Base-by-base conservation (phyloP, 2,888 invertebrate genomes). In the Lysandra bellargus region DNA sequence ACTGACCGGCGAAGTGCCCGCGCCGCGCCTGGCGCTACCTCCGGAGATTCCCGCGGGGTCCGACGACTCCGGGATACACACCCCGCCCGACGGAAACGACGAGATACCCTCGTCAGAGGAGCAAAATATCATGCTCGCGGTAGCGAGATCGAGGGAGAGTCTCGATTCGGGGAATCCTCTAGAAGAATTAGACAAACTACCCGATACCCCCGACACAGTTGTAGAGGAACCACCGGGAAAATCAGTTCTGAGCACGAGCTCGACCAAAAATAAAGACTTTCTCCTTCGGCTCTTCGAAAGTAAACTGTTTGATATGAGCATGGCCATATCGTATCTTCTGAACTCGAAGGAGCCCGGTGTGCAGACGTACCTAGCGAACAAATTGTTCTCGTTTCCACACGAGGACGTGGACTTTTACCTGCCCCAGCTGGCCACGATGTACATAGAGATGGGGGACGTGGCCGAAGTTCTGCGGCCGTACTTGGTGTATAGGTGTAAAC, bases 331-430 rank as follows among this genome's bases (percentile, higher is more conserved):
- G 89, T 99, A 99, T 95, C 95, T 99, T 80, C 99, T 99, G 92
- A 99, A 99, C 91, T 99, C 99, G 69, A 99, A 99, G 94, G 99
- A 99, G 91, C 98, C 98, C 64, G 99, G 99, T 81, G 99, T 99
- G 83, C 98, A 99, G 88, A 98, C 98, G 86, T 99, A 99, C 94
- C 97, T 99, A 89, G 99, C 98, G 83, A 99, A 99, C 95, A 98
- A 98, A 93, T 96, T 99, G 95, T 99, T 99, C 93, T 98, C 97
- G 91, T 99, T 99, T 92, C 96, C 97, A 53, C 96, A 98, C 90
- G 96, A 95, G 83, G 98, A 99, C 84, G 98, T 99, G 82, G 99
- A 99, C 95, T 98, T 99, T 91, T 99, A 99, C 94, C 96, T 99
- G 89, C 99, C 99, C 77, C 99, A 99, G 93, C 94, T 99, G 87